Conservation (phyloP, 2,888 invertebrate species). For the Drosophila mulleri region DNA sequence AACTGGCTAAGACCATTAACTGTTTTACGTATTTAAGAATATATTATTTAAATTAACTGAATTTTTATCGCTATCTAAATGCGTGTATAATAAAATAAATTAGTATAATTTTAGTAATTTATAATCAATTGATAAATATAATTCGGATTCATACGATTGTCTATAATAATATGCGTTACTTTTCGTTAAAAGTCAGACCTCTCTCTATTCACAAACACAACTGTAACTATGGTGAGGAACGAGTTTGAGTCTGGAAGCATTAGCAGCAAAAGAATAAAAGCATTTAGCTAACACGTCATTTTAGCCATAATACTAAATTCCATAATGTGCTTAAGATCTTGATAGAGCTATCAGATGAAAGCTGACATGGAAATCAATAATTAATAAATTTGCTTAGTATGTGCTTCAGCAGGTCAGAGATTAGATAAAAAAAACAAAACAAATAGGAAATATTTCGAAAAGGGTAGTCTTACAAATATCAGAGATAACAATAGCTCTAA, state of each 20-base stretch:
- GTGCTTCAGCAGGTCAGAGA: not conserved
- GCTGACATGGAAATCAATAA: slow-evolving; percentile 1
- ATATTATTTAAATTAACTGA: slow-evolving; percentile 9
- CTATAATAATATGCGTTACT: not conserved
- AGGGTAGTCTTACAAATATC: not conserved
- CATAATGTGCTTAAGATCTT: not conserved
- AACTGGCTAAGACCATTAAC: slow-evolving; percentile 12
- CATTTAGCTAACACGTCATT: not conserved
- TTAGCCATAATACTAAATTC: not conserved
- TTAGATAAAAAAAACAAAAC: slow-evolving; percentile 14
- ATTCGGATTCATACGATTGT: not conserved
- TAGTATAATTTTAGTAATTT: slow-evolving; percentile 12
- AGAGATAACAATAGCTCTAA: slow-evolving; percentile 1
- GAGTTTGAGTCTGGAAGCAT: not conserved
- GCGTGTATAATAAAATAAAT: slow-evolving; percentile 17
- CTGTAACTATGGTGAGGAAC: not conserved
- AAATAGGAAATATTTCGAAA: not conserved
- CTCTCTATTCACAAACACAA: not conserved
- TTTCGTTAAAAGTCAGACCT: not conserved
- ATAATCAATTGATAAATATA: slow-evolving; percentile 4
- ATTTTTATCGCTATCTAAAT: slow-evolving; percentile 1
- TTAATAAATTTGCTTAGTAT: not conserved
- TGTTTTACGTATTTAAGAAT: slow-evolving; percentile 24
- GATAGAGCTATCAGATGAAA: not conserved
- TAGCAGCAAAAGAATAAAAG: not conserved